Base-by-base conservation (phyloP, 2,113 vertebrate genomes). In the Gorsachius goisagi region DNA sequence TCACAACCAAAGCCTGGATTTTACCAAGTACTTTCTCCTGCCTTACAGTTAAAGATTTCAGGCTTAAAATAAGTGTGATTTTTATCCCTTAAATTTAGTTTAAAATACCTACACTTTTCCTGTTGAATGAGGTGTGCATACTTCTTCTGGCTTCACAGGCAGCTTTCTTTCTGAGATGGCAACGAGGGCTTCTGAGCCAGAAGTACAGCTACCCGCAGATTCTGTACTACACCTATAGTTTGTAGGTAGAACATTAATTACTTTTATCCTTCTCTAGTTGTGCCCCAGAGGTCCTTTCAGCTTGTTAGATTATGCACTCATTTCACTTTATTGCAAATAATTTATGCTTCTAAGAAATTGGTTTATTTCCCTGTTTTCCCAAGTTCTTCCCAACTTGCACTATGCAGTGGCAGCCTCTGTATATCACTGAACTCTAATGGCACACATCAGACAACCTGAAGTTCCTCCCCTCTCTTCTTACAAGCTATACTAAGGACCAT, bases 371-470 rank as follows among this genome's bases (percentile, higher is more conserved):
- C 35, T n/a, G 3, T 85, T 79, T 81, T 41, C 12, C 21, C 28
- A 74, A 18, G 11, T 45, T 85, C 45, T 67, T 39, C 72, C 9
- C 49, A 53, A 22, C 62, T 62, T 77, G 23, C 22, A 55, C 4
- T 45, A 21, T 8, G 5, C n/a, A 81, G 44, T 16, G 30, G 12
- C 23, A 93, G n/a, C 7, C 27, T 73, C 55, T 35, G 41, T 63
- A 32, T 5, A 9, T 47, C 26, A 85, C 24, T 10, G 19, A 59
- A 50, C 44, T 90, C 19, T 50, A 86, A 47, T 15, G 18, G 17
- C 6, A 72, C 6, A 63, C 9, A 2, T 41, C 45, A 73, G 24
- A 21, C 13, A 53, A 47, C 33, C 6, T 0, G 0, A 6, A 62
- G 9, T 3, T 68, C 20, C 8, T 60, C 52, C 28, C 27, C 9